Conservation (phyloP, 1,140 invertebrate genomes). For the Drosophila subpulchrella region DNA sequence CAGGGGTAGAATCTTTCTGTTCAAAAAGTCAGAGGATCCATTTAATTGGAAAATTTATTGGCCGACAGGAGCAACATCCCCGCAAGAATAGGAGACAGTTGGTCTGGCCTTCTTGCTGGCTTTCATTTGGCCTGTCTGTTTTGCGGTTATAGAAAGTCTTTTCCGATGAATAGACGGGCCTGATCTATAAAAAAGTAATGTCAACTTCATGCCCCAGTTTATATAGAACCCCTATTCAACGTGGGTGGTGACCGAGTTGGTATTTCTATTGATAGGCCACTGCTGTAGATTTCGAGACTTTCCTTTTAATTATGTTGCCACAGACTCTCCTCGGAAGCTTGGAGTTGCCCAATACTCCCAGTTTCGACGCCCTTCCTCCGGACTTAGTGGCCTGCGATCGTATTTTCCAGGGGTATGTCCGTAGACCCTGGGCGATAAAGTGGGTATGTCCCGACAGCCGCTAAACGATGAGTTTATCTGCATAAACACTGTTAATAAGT, state of each 20-base stretch:
- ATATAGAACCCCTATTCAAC: constrained; percentile 26
- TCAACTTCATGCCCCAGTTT: constrained; percentile 58
- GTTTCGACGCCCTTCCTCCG: constrained; percentile 21
- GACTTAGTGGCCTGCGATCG: constrained; percentile 44
- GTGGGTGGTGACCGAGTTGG: constrained; percentile 44
- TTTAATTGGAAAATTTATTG: constrained; percentile 83
- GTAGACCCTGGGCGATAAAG: constrained; percentile 71
- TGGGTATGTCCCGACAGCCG: constrained; percentile 82
- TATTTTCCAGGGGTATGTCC: constrained; percentile 59
- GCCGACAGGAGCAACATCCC: constrained; percentile 41
- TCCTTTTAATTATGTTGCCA: constrained; percentile 61
- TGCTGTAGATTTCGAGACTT: constrained; percentile 50
- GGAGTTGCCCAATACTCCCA: constrained; percentile 54
- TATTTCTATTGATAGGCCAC: constrained; percentile 51
- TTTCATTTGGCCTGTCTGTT: constrained; percentile 62
- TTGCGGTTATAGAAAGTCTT: constrained; percentile 75
- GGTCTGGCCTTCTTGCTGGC: constrained; percentile 76
- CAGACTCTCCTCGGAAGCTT: constrained; percentile 28
- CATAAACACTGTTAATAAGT: constrained; percentile 83
- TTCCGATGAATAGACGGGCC: constrained; percentile 24
- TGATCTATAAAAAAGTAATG: constrained; percentile 44
- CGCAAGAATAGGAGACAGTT: constrained; percentile 58
- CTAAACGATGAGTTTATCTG: constrained; percentile 83
- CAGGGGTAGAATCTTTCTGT: constrained; percentile 61
- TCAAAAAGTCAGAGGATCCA: constrained; percentile 78